phyloP scores from a whole-genome alignment of 2,113 vertebrate genomes.

The Pteronura brasiliensis region DNA sequence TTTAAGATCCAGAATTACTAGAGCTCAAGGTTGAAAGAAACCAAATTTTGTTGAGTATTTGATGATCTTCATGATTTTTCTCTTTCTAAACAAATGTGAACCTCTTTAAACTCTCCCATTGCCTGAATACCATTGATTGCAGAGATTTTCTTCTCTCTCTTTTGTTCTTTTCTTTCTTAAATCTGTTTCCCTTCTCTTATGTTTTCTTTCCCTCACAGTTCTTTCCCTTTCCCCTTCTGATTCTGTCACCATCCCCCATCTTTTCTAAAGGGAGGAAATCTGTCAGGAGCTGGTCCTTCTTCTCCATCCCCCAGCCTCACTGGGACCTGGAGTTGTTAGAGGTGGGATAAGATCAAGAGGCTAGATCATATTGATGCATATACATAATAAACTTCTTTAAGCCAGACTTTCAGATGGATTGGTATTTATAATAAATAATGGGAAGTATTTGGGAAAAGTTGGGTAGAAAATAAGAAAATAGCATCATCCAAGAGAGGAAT shows the following conservation, averaged over 20 bases:
- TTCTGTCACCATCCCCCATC: background rate
- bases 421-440: background rate
- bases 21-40: background rate
- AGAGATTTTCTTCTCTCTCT: background rate
- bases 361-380: background rate
- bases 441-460: background rate
- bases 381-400: background rate
- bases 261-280: background rate
- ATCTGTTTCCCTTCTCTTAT: background rate
- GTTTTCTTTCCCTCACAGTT: background rate
- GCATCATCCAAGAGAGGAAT: background rate
- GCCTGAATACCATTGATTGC: background rate
- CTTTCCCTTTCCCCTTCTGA: background rate
- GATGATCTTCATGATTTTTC: background rate
- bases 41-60: background rate
- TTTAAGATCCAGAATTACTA: background rate
- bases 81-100: background rate
- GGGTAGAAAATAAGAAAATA: background rate
- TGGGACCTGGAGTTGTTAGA: background rate
- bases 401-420: background rate
- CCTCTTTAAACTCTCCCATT: background rate
- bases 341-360: background rate
- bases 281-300: background rate
- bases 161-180: background rate
- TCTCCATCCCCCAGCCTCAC: background rate